Conservation (phyloP, 1,140 invertebrate genomes). For the Megathymus violae region DNA sequence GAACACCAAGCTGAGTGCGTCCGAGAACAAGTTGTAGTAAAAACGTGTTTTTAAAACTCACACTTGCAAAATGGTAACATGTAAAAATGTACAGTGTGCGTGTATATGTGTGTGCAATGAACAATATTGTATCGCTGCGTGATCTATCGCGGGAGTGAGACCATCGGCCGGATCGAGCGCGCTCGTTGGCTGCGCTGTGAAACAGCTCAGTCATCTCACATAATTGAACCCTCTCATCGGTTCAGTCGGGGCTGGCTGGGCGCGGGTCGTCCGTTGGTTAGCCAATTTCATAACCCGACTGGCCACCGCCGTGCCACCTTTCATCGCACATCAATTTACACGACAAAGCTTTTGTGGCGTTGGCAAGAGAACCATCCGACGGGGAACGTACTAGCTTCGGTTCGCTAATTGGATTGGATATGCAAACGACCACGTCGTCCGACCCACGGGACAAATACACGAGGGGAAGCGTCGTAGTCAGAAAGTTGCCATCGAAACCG, state of each 20-base stretch:
- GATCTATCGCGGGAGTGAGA: neutral
- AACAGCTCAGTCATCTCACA: constrained; percentile 35
- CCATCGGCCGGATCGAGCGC: neutral
- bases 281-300: neutral
- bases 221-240: constrained; percentile 29
- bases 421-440: too few species aligned
- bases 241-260: neutral
- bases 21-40: too few species aligned
- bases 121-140: too few species aligned
- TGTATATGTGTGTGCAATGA: too few species aligned
- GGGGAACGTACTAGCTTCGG: neutral
- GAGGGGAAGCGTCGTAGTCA: too few species aligned
- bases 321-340: neutral
- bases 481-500: too few species aligned
- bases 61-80: too few species aligned
- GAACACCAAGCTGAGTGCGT: too few species aligned
- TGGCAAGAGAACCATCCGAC: neutral
- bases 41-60: too few species aligned
- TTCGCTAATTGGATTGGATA: neutral
- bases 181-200: neutral
- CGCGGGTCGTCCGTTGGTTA: neutral
- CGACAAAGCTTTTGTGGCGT: neutral
- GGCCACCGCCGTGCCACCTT: neutral
- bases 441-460: too few species aligned
- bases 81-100: too few species aligned